Base-by-base conservation (phyloP, 2,113 vertebrate genomes). In the Cyprinus carpio region DNA sequence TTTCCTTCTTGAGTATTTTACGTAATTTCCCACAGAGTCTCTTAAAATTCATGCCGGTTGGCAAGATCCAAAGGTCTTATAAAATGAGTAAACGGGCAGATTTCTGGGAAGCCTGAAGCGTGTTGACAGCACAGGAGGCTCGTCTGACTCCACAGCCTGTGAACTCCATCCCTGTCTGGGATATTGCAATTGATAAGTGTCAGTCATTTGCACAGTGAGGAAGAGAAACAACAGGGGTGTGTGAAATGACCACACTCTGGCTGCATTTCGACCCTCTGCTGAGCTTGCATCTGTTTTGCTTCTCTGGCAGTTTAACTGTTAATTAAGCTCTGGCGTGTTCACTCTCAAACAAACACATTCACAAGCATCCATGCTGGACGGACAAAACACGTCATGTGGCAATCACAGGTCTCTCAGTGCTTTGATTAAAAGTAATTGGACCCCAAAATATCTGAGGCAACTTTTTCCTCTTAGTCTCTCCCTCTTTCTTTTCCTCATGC, bases 221-320 rank as follows among this genome's bases (percentile, higher is more conserved):
- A 15, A 58, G n/a, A 81, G 60, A 81, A n/a, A 81, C 60, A 81
- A 49, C 80, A 77, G 34, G 37, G 27, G 54, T 56, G 46, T 90
- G 88, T 85, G 65, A 69, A 90, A 89, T 85, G 43, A 87, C 92
- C 88, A 84, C 72, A 81, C 80, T 64, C 25, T 43, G 31, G 83
- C 40, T 23, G 67, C 29, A 25, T 72, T 75, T 82, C 40, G 76
- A 78, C 51, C 40, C 72, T 82, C 88, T 84, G 65, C 80, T 82
- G 72, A 83, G 81, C 85, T 83, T 67, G 34, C 58, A 69, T 58
- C 62, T 78, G 87, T 91, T 77, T 74, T 75, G 83, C 74, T 84
- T 67, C 15, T 64, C 10, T 25, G 29, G 31, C 60, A 3, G 78
- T 80, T 85, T 51, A 29, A 75, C 75, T 72, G 83, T 88, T 86